These are phyloP conservation scores for Clivina fossor DNA, from an alignment of 2,888 invertebrate species.

Conservation along the genomic window DNA sequence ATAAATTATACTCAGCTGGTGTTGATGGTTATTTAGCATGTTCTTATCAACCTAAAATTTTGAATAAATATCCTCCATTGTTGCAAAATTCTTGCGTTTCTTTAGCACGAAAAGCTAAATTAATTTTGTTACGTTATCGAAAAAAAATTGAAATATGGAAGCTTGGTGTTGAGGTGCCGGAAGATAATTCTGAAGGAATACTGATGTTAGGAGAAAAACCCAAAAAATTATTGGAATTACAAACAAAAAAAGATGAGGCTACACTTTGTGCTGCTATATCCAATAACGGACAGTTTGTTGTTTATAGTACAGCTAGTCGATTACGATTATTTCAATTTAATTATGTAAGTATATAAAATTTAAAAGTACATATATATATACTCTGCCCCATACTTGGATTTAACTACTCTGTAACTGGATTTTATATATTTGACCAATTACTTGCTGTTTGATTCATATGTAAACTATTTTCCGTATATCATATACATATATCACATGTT, in stretches of 20 bases:
- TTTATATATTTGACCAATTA: too few species aligned
- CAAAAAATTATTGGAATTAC: slow-evolving; percentile 68
- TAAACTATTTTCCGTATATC: too few species aligned
- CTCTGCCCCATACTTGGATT: too few species aligned
- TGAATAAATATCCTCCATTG: slow-evolving; percentile 73
- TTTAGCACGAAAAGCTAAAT: slow-evolving; percentile 58
- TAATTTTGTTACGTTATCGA: slow-evolving; percentile 59
- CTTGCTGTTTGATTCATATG: too few species aligned
- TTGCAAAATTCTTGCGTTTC: slow-evolving; percentile 62
- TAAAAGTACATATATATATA: not conserved
- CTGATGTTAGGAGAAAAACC: slow-evolving; percentile 59
- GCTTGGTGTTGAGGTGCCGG: slow-evolving; percentile 55
- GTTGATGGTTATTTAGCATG: slow-evolving; percentile 77
- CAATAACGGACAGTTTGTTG: slow-evolving; percentile 69
- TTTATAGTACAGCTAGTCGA: slow-evolving; percentile 70
- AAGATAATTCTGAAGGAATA: slow-evolving; percentile 44
- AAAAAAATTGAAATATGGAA: slow-evolving; percentile 65
- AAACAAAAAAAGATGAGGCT: slow-evolving; percentile 65
- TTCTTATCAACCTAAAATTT: slow-evolving; percentile 68
- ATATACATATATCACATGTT: too few species aligned
- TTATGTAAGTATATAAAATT: slow-evolving; percentile 54
- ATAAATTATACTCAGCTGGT: slow-evolving; percentile 77
- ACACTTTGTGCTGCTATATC: slow-evolving; percentile 73
- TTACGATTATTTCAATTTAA: slow-evolving; percentile 69
- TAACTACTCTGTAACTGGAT: too few species aligned